Conservation (phyloP, 1,140 invertebrate species). For the Geopemphigus sp. region DNA sequence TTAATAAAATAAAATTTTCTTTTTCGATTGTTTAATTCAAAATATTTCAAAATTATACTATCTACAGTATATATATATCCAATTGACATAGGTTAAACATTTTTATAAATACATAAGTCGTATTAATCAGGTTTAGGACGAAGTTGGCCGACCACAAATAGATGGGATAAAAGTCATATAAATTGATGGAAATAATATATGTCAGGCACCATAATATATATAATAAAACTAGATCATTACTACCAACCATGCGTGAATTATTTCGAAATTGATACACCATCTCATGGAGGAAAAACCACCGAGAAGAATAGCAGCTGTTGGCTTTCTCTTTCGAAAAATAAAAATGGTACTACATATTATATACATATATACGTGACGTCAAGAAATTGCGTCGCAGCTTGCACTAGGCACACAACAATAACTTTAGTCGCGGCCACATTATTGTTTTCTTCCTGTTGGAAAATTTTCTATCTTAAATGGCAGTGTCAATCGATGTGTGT, state of each 20-base stretch:
- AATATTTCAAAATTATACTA: no score
- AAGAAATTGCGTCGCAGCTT: slow-evolving; percentile 29
- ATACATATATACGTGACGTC: neutral
- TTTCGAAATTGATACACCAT: neutral
- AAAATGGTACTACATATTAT: neutral
- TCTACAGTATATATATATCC: no score
- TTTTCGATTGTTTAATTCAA: no score
- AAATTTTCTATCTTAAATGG: slow-evolving; percentile 39
- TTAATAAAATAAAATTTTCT: no score
- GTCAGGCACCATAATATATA: no score
- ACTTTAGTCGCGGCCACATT: neutral
- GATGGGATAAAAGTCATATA: neutral
- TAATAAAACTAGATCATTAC: no score
- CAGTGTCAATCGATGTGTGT: slow-evolving; percentile 14
- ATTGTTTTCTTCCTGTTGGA: neutral
- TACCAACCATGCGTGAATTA: neutral
- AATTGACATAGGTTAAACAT: no score
- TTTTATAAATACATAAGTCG: no score
- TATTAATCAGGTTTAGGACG: no score
- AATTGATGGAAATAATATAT: neutral
- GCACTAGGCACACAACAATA: slow-evolving; percentile 12
- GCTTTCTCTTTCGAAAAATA: slow-evolving; percentile 13
- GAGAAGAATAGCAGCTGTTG: neutral
- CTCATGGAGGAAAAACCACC: neutral
- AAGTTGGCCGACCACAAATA: no score